Percentiles rank a stretch among this genome's conserved stretches.
Conservation (phyloP, 2,797 vertebrate genomes). For the Bryconaethiops microstoma region DNA sequence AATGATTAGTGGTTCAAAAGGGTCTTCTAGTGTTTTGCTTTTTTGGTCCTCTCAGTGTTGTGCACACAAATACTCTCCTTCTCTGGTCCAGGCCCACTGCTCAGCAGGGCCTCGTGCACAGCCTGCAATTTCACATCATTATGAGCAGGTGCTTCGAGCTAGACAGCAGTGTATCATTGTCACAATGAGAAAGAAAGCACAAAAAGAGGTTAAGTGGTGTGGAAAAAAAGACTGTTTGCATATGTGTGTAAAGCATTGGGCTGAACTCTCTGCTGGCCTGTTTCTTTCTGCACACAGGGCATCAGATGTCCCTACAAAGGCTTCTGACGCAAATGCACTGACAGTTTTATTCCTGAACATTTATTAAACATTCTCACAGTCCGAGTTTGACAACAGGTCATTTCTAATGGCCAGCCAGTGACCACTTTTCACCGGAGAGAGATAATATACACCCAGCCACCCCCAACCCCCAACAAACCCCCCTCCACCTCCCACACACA, state of each 20-base stretch:
- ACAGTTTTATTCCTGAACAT: not conserved
- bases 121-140: conserved; percentile 60
- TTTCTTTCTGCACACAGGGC: not conserved
- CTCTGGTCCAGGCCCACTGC: conserved; percentile 43
- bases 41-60: conserved; percentile 15
- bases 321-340: not conserved
- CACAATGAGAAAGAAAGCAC: conserved; percentile 11
- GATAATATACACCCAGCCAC: not conserved
- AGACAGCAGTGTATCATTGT: conserved; percentile 57
- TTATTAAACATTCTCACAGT: not conserved
- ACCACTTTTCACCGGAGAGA: not conserved
- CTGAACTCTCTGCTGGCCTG: not conserved
- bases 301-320: not conserved
- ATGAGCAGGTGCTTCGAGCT: conserved; percentile 54
- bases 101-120: conserved; percentile 45
- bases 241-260: not conserved
- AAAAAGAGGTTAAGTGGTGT: conserved; percentile 21
- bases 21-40: not conserved
- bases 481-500: too few species aligned
- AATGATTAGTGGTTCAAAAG: conserved; percentile 5
- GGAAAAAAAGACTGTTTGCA: conserved; percentile 47
- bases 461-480: too few species aligned
- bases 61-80: conserved; percentile 42
- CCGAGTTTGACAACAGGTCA: not conserved
- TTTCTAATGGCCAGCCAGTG: not conserved